Base-by-base conservation (phyloP, 2,888 invertebrate species). In the Caenorhabditis sp. region DNA sequence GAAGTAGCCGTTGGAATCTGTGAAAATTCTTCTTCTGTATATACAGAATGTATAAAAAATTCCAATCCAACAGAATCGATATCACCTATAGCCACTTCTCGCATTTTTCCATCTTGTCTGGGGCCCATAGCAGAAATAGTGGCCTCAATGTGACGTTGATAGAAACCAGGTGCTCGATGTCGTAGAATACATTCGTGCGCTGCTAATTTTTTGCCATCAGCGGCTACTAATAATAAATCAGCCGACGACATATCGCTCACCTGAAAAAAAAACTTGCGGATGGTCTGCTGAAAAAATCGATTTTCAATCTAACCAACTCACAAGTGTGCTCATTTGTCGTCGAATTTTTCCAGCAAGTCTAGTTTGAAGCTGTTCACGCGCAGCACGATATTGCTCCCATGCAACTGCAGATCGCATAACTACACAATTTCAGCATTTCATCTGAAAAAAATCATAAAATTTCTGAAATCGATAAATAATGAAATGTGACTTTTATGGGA, bases 11-110 rank as follows among this genome's bases (percentile, higher is more conserved):
- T 26, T n/a, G 78, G 73, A 61, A 83, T 69, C 37, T 63, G 59
- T n/a, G 81, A 78, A 55, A 83, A 81, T 68, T 85, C 85, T 12
- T 85, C 85, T 43, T 84, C 85, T 17, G 85, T 85, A 70, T 85
- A 85, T 19, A 85, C 82, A 36, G 85, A 86, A 57, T 78, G 81
- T 27, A 86, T 82, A 68, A 86, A 86, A 68, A 86, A 86, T 62
- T 80, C 78, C 10, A 85, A 69, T 8, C 84, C 84, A 21, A 77
- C 76, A 23, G 81, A 86, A 69, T 85, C 85, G 51, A 85, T 83
- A 58, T 85, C 84, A 43, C 84, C 84, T 37, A 85, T 80, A 3
- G 85, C 84, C 10, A 85, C 81, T 66, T 79, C 79, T 66, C 79
- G 57, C 31, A 77, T 36, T 31, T 69, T 69, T 2, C 75, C 77